phyloP scores from a whole-genome alignment of 2,113 vertebrate genomes.

The Ovis canadensis region DNA sequence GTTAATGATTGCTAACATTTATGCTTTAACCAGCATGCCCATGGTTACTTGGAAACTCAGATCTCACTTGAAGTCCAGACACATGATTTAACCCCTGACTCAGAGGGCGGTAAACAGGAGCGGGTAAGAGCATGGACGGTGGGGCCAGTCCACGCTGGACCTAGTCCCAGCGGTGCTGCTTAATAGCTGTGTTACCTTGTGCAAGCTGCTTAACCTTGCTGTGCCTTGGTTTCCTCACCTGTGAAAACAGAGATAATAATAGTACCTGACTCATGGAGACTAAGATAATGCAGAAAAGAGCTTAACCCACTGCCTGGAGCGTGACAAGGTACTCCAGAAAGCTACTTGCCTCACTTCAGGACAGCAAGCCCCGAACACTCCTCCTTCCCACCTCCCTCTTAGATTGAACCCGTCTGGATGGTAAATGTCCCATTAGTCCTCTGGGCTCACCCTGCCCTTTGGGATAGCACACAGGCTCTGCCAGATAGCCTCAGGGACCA shows the following conservation, averaged over 20 bases:
- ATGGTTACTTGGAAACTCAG: background rate
- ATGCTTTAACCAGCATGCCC: background rate
- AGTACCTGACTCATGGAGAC: background rate
- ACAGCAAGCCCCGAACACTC: background rate
- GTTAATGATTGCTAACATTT: background rate
- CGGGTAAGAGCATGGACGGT: background rate
- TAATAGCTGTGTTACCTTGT: background rate
- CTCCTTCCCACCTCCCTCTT: background rate
- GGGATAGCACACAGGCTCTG: background rate
- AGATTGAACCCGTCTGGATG: background rate
- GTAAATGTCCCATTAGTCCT: background rate
- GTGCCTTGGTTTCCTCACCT: background rate
- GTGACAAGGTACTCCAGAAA: background rate
- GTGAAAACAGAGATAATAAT: background rate
- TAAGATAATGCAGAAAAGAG: background rate
- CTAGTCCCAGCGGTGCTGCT: background rate
- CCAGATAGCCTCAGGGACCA: background rate
- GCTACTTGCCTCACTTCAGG: background rate
- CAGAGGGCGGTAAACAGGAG: background rate
- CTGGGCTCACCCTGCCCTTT: background rate
- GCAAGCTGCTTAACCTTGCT: background rate
- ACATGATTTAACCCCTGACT: background rate
- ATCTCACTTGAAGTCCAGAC: background rate
- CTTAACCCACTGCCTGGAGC: background rate
- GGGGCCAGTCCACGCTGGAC: background rate